Evolutionary conservation across 2,888 invertebrate genomes (phyloP), one percentile per base, ranked within the genome.

Genomic region (Drosophila mercatorum): DNA sequence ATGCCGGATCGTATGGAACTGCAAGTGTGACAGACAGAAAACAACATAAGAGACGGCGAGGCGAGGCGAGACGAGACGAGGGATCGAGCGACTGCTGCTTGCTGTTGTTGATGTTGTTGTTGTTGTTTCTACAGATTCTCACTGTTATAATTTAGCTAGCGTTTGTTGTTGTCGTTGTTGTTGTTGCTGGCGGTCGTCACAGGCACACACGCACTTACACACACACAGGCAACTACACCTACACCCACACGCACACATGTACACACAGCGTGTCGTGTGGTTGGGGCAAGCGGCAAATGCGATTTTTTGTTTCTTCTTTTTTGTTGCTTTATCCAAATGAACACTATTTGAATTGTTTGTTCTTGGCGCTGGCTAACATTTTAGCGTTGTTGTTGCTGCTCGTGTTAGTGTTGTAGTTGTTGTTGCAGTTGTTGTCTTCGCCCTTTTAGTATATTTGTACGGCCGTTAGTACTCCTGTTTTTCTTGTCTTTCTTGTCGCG

Each of bases 21-120:
- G 72, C 67, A 68, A 68, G 61, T 58, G 64, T 49, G 68, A 59
- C 61, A 61, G 74, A 68, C 56, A 68, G 64, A 64, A 63, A 68
- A 34, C 59, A 58, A 57, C 63, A 65, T 66, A 77, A 69, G 88
- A 85, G 80, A 80, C 64, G 68, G 65, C 80, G 66, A 73, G 79
- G 68, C 68, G 71, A 75, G 79, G 68, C 78, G 22, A 22, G 22
- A 2, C 71, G 71, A 75, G 28, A 28, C 28, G 28, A 28, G 28
- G 3, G 56, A 86, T 62, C 56, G 47, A 64, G 65, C 28, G 53
- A 55, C 22, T 47, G 72, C 59, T 62, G 52, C 2, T 22, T 51
- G 36, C 7, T 51, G 22, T 7, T 52, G 40, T 57, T 60, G 66
- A 67, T 60, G 71, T 55, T 51, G 36, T 12, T 51, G 36, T 7